Percentiles rank a stretch among this genome's conserved stretches.
Conservation (phyloP, 2,113 vertebrate genomes). For the Platysteira castanea region DNA sequence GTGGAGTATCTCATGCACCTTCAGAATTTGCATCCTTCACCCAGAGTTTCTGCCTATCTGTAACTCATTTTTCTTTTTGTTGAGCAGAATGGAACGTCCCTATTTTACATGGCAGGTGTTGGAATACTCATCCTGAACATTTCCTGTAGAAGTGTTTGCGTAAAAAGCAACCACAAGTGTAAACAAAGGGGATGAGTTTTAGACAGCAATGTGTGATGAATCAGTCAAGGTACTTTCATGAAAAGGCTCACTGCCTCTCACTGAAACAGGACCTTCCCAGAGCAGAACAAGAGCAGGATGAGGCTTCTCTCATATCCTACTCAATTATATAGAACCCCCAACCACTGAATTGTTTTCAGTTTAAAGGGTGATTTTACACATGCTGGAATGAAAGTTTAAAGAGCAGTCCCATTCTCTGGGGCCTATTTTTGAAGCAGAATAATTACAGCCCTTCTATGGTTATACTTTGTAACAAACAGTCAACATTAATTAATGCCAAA, state of each 20-base stretch:
- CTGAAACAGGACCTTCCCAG: not conserved
- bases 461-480: slow-evolving; percentile 62
- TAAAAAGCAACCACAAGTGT: slow-evolving; percentile 6
- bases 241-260: not conserved
- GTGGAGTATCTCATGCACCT: not conserved
- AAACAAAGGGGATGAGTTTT: slow-evolving; percentile 51
- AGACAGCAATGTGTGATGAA: slow-evolving; percentile 31
- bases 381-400: slow-evolving; percentile 28
- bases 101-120: not conserved
- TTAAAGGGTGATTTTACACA: slow-evolving; percentile 34
- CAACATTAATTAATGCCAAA: slow-evolving; percentile 69
- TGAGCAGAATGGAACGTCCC: not conserved
- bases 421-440: slow-evolving; percentile 46
- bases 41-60: not conserved
- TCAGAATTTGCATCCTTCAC: not conserved
- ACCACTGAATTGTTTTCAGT: slow-evolving; percentile 38
- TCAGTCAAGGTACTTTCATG: not conserved
- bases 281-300: not conserved
- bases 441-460: slow-evolving; percentile 63
- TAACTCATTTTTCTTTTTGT: not conserved
- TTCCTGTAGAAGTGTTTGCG: slow-evolving; percentile 9
- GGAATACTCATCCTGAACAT: not conserved
- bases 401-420: slow-evolving; percentile 22
- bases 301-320: not conserved
- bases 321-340: not conserved